Percentiles rank a stretch among this genome's conserved stretches.
phyloP scores from a whole-genome alignment of 2,888 invertebrate genomes.

The Papilio gigon region DNA sequence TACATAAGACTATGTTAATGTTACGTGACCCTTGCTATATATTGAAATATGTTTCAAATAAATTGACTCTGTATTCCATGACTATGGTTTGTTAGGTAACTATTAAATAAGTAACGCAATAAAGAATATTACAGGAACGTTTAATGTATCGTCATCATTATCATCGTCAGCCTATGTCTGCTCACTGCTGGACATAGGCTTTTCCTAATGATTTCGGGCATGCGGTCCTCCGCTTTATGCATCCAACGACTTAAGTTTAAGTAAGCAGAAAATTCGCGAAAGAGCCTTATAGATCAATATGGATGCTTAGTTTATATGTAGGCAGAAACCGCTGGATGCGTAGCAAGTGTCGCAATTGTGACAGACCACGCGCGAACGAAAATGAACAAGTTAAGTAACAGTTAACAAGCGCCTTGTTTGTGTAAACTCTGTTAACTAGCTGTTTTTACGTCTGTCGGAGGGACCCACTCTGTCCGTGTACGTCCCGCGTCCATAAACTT shows the following conservation, averaged over 20 bases:
- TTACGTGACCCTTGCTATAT: too few relatives aligned
- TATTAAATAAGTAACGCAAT: too few relatives aligned
- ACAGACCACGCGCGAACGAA: constrained; percentile 67
- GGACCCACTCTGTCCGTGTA: constrained; percentile 42
- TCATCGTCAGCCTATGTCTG: too few relatives aligned
- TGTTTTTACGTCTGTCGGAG: constrained; percentile 60
- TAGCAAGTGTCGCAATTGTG: constrained; percentile 61
- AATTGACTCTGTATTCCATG: too few relatives aligned
- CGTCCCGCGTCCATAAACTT: constrained; percentile 45
- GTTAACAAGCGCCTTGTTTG: constrained; percentile 74
- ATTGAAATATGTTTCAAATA: too few relatives aligned
- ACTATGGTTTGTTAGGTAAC: too few relatives aligned
- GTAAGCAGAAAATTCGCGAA: background rate
- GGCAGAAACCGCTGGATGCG: constrained; percentile 30
- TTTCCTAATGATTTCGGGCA: too few relatives aligned
- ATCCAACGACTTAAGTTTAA: background rate
- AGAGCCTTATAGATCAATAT: background rate
- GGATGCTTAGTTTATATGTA: constrained; percentile 10
- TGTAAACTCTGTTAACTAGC: constrained; percentile 76
- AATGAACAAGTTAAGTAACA: constrained; percentile 78
- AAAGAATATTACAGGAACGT: too few relatives aligned
- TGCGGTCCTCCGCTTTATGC: too few relatives aligned
- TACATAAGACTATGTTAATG: too few relatives aligned
- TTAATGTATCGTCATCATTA: too few relatives aligned
- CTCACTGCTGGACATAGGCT: too few relatives aligned